Evolutionary conservation across 2,113 vertebrate species (phyloP).

Genomic region (Lasiurus cinereus): DNA sequence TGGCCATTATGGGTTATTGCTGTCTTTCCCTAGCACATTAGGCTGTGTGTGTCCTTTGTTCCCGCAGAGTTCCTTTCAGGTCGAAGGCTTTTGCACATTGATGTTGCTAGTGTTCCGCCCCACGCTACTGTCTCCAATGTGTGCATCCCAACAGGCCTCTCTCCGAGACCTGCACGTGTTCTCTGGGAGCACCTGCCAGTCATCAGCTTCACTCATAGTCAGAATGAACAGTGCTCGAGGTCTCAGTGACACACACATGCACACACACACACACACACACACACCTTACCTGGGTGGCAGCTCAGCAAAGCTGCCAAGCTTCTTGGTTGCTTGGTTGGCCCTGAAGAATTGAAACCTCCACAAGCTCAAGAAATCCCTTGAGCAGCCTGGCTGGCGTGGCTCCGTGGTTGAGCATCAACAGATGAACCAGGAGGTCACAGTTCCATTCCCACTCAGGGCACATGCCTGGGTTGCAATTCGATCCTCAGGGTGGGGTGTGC

Average conservation of each 20-base stretch:
- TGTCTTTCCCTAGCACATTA: conserved; percentile 80
- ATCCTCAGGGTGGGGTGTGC: too few relatives aligned
- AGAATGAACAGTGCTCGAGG: conserved; percentile 71
- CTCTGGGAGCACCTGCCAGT: conserved; percentile 75
- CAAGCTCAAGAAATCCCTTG: conserved; percentile 41
- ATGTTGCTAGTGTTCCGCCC: conserved; percentile 79
- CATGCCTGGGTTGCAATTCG: too few relatives aligned
- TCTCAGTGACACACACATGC: conserved; percentile 40
- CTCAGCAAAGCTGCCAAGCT: conserved; percentile 62
- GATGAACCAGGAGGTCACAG: too few relatives aligned
- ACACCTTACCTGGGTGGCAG: conserved; percentile 65
- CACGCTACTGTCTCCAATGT: conserved; percentile 78
- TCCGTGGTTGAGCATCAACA: too few relatives aligned
- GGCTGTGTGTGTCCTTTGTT: conserved; percentile 77
- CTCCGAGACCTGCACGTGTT: conserved; percentile 76
- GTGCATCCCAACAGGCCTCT: conserved; percentile 82
- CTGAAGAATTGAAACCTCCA: conserved; percentile 70
- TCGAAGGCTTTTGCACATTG: conserved; percentile 81
- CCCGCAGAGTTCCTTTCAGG: conserved; percentile 72
- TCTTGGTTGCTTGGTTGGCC: conserved; percentile 11
- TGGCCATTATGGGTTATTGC: conserved; percentile 85
- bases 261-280: neutral
- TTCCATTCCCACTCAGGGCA: too few relatives aligned
- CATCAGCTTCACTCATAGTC: conserved; percentile 46
- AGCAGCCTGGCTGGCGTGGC: neutral